Percentiles rank a stretch among this genome's conserved stretches.
Evolutionary conservation across 2,888 invertebrate genomes (phyloP).

Genomic region (Schrankia costaestrigalis): DNA sequence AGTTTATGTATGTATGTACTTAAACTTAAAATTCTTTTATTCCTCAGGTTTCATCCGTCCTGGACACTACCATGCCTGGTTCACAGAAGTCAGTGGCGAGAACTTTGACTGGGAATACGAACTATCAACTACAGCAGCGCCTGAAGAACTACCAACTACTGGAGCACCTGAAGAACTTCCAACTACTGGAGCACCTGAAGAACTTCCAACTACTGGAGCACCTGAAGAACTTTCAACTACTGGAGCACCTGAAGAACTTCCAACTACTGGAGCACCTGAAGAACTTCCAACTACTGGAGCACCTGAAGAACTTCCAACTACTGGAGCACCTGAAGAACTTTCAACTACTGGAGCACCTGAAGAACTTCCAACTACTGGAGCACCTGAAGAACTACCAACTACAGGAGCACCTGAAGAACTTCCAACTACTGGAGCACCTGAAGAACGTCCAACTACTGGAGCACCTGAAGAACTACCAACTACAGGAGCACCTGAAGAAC

Average conservation of each 20-base stretch:
- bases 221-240: not conserved
- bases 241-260: not conserved
- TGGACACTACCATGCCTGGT: slow-evolving; percentile 46
- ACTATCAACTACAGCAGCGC: too few relatives aligned
- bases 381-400: too few relatives aligned
- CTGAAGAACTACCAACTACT: not conserved
- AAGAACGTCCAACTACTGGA: too few relatives aligned
- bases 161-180: not conserved
- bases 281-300: not conserved
- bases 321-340: not conserved
- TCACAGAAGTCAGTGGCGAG: slow-evolving; percentile 30
- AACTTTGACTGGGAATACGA: not conserved
- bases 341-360: too few relatives aligned
- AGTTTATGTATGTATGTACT: not conserved
- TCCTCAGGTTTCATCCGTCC: slow-evolving; percentile 44
- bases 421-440: too few relatives aligned
- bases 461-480: too few relatives aligned
- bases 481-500: too few relatives aligned
- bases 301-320: not conserved
- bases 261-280: not conserved
- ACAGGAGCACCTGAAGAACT: too few relatives aligned
- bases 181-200: not conserved
- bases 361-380: too few relatives aligned
- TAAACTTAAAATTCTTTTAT: not conserved
- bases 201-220: not conserved